Evolutionary conservation across 2,797 vertebrate genomes (phyloP).

Genomic region (Acipenser ruthenus): DNA sequence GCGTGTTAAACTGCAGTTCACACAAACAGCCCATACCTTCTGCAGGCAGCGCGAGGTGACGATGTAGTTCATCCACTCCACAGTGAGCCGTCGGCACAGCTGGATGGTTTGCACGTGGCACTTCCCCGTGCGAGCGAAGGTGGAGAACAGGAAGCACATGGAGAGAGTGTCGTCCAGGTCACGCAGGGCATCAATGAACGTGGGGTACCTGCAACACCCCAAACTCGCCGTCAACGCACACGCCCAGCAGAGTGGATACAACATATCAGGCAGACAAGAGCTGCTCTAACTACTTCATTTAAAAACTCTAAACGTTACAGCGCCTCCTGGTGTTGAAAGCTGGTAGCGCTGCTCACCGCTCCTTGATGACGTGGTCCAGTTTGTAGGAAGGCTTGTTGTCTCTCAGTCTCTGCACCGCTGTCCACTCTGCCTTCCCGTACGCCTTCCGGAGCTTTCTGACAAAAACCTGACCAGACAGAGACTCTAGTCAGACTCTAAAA

Average conservation of each 20-base stretch:
- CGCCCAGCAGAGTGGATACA: background rate
- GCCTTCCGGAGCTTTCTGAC: slow-evolving; percentile 88
- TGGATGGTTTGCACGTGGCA: slow-evolving; percentile 91
- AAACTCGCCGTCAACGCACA: background rate
- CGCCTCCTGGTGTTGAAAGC: slow-evolving; percentile 19
- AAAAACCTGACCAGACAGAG: slow-evolving; percentile 63
- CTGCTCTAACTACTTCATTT: no score
- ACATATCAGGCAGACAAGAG: background rate
- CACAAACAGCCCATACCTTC: slow-evolving; percentile 58
- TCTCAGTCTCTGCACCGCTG: slow-evolving; percentile 67
- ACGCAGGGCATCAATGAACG: slow-evolving; percentile 80
- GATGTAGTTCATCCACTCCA: slow-evolving; percentile 90
- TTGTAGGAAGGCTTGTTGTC: slow-evolving; percentile 88
- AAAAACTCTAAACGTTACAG: slow-evolving; percentile 1
- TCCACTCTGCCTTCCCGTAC: slow-evolving; percentile 83
- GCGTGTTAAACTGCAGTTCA: accelerated
- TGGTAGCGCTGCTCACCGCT: slow-evolving; percentile 63
- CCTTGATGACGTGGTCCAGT: slow-evolving; percentile 90
- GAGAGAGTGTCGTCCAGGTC: slow-evolving; percentile 89
- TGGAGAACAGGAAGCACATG: slow-evolving; percentile 94
- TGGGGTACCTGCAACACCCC: slow-evolving; percentile 71
- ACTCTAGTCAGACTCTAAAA: no score
- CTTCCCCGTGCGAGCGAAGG: slow-evolving; percentile 89
- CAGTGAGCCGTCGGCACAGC: slow-evolving; percentile 81
- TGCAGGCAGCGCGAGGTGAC: slow-evolving; percentile 71